These are phyloP conservation scores for Plutomurus gul DNA, from an alignment of 1,140 invertebrate genomes.

Conservation along the genomic window DNA sequence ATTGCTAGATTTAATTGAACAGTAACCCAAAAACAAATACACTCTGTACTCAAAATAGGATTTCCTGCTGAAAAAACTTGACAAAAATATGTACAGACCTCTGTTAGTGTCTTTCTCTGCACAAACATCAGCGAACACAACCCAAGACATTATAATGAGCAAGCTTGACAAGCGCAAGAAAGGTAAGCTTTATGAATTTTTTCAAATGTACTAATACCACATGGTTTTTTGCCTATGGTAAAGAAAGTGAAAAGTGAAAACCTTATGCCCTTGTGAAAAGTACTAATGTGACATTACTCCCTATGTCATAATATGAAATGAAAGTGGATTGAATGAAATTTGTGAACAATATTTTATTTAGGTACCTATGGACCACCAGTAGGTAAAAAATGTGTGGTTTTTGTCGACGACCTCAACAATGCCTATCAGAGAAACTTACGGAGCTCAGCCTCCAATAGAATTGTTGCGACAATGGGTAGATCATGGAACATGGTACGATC, in stretches of 20 bases:
- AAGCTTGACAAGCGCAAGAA: slow-evolving; percentile 92
- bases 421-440: slow-evolving; percentile 64
- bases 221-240: too few species aligned
- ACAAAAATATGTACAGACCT: slow-evolving; percentile 80
- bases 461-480: slow-evolving; percentile 87
- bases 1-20: not conserved
- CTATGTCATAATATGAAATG: too few species aligned
- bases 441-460: slow-evolving; percentile 91
- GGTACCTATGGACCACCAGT: slow-evolving; percentile 89
- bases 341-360: slow-evolving; percentile 31
- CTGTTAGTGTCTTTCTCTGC: slow-evolving; percentile 90
- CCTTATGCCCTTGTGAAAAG: too few species aligned
- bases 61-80: slow-evolving; percentile 80
- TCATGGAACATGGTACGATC: slow-evolving; percentile 88
- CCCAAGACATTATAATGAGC: slow-evolving; percentile 93
- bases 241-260: too few species aligned
- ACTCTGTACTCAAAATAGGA: slow-evolving; percentile 61
- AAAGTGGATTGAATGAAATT: too few species aligned
- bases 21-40: not conserved
- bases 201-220: too few species aligned
- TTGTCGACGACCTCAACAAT: slow-evolving; percentile 94
- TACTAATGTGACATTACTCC: too few species aligned
- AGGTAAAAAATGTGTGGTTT: slow-evolving; percentile 85
- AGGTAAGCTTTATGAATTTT: slow-evolving; percentile 59
- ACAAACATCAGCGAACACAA: slow-evolving; percentile 90